Conservation (phyloP, 2,888 invertebrate species). For the Anodontia alba region DNA sequence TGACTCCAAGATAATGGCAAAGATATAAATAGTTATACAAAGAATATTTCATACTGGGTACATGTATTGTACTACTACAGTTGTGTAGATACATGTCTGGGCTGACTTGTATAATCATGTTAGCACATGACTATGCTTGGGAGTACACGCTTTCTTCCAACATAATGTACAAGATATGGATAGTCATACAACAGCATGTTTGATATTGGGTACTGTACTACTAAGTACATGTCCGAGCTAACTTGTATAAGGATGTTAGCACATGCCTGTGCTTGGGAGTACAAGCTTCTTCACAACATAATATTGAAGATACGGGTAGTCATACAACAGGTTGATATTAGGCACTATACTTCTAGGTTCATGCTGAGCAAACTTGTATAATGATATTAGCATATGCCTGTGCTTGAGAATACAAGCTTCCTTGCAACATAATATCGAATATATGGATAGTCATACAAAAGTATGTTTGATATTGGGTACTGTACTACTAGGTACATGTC, state of each 20-base stretch:
- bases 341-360: neutral
- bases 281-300: neutral
- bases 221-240: neutral
- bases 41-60: no score
- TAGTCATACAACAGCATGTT: no score
- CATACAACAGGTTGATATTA: no score
- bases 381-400: conserved; percentile 11
- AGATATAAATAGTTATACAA: no score
- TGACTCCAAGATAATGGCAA: no score
- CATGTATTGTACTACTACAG: no score
- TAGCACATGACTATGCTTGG: conserved; percentile 14
- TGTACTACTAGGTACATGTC: neutral
- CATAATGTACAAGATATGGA: neutral
- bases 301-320: no score
- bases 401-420: neutral
- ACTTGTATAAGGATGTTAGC: neutral
- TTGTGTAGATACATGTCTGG: neutral
- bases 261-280: conserved; percentile 13
- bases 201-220: neutral
- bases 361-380: neutral
- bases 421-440: no score
- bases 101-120: neutral
- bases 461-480: neutral
- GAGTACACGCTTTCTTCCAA: neutral
- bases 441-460: neutral